phyloP scores from a whole-genome alignment of 2,113 vertebrate species.

The Struthidea cinerea region DNA sequence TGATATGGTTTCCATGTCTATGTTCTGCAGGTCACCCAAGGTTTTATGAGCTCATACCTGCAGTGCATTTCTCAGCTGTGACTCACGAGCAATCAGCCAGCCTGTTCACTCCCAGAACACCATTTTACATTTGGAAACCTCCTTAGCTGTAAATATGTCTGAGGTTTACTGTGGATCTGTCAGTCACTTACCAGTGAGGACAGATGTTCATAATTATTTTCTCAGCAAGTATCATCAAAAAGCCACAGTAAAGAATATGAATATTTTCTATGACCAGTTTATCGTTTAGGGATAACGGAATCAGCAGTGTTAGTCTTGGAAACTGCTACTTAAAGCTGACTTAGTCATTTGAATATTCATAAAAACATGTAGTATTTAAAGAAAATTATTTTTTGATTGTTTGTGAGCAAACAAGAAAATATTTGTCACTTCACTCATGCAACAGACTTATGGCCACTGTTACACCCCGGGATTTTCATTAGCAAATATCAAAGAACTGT shows the following conservation, averaged over 20 bases:
- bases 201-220: constrained; percentile 37
- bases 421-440: background rate
- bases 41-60: constrained; percentile 55
- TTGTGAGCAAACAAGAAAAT: background rate
- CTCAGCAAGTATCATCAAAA: background rate
- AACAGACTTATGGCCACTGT: background rate
- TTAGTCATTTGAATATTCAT: background rate
- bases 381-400: background rate
- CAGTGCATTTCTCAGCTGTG: constrained; percentile 31
- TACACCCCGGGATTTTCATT: background rate
- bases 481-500: background rate
- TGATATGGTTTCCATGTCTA: background rate
- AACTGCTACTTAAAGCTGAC: background rate
- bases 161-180: background rate
- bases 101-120: background rate
- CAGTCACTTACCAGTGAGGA: background rate
- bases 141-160: constrained; percentile 12
- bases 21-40: background rate
- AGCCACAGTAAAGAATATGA: background rate
- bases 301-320: background rate
- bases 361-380: background rate
- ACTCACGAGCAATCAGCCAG: background rate
- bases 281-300: background rate
- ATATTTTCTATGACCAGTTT: background rate
- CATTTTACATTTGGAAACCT: constrained; percentile 1